Percentiles rank a stretch among this genome's conserved stretches.
These are phyloP conservation scores for Actinostola sp. DNA, from an alignment of 92 coral and sea anemone genomes.

Conservation along the genomic window DNA sequence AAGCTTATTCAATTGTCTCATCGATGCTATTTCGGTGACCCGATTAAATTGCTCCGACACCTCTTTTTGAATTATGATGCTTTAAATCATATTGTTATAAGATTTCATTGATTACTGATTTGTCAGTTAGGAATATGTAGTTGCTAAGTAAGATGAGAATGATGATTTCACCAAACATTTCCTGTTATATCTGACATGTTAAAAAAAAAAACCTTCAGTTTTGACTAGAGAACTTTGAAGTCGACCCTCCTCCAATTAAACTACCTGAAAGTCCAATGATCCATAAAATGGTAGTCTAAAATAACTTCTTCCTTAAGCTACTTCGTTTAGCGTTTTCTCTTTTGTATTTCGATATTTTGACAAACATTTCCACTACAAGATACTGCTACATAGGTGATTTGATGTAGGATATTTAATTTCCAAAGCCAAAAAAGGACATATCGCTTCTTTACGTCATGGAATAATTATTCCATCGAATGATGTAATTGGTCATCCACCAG, in stretches of 20 bases:
- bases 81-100: too few relatives aligned
- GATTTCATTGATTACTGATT: too few relatives aligned
- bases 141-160: too few relatives aligned
- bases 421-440: neutral
- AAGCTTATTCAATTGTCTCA: too few relatives aligned
- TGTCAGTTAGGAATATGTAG: too few relatives aligned
- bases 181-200: too few relatives aligned
- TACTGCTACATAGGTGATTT: neutral
- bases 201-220: neutral
- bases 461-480: slow-evolving; percentile 64
- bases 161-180: too few relatives aligned
- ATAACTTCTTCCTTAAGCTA: neutral
- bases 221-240: neutral
- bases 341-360: neutral
- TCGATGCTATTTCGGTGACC: too few relatives aligned
- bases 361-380: too few relatives aligned
- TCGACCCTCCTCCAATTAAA: neutral
- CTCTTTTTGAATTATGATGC: too few relatives aligned
- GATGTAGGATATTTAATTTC: neutral
- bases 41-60: too few relatives aligned
- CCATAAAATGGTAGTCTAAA: slow-evolving; percentile 13
- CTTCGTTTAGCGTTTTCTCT: neutral
- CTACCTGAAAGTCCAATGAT: slow-evolving; percentile 25
- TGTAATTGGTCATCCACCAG: slow-evolving; percentile 67
- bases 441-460: slow-evolving; percentile 72